Evolutionary conservation across 35 echinoderm and acorn worm species (phyloP).

Genomic region (Stichopus chloronotus): DNA sequence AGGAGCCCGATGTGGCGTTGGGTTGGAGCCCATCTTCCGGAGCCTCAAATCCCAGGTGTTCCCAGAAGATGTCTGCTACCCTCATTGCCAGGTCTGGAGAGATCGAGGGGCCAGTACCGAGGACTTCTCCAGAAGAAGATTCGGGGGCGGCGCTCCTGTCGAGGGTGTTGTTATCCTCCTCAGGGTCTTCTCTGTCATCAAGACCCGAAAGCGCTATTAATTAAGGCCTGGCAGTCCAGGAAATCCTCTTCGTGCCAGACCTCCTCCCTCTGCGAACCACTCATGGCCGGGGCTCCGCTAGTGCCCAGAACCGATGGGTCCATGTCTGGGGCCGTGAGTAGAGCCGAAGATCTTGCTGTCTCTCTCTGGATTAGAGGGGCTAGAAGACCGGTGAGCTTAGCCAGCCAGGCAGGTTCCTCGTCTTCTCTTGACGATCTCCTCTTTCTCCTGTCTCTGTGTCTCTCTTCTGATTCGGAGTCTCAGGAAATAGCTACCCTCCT

Average conservation of each 20-base stretch:
- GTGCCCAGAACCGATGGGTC: too few relatives aligned
- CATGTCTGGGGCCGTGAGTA: too few relatives aligned
- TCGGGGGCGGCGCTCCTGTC: too few relatives aligned
- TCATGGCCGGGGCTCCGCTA: neutral
- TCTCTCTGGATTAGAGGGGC: neutral
- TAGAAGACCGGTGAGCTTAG: neutral
- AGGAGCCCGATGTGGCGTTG: neutral
- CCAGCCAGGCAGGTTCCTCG: neutral
- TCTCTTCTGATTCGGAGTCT: too few relatives aligned
- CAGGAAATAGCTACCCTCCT: too few relatives aligned
- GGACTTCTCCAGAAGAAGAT: neutral
- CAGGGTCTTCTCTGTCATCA: neutral
- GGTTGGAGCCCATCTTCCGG: neutral
- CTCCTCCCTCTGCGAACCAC: too few relatives aligned
- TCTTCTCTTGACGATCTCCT: neutral
- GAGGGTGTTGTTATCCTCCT: neutral
- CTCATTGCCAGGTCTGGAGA: neutral
- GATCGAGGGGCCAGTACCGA: neutral
- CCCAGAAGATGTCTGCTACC: neutral
- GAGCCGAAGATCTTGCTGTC: neutral
- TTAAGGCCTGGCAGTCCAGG: neutral
- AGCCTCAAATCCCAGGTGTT: neutral
- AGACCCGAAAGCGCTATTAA: neutral
- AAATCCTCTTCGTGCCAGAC: neutral
- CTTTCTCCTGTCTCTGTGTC: too few relatives aligned